Base-by-base conservation (phyloP, 2,888 invertebrate species). In the Hoplodrina ambigua region DNA sequence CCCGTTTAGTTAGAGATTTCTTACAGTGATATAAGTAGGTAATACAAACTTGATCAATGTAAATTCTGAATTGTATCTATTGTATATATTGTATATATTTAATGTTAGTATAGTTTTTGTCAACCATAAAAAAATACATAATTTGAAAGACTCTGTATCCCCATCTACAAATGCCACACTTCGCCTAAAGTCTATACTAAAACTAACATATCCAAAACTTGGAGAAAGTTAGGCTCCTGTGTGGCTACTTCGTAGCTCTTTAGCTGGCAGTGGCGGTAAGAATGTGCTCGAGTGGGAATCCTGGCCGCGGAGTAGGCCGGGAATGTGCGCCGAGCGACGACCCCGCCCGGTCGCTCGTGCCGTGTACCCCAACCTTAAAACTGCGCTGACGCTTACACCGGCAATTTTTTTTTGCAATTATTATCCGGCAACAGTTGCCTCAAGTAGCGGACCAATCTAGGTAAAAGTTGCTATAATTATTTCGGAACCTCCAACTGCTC, bases 271-370 rank as follows among this genome's bases (percentile, higher is more conserved):
- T 86, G 86, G 85, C 85, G 84, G 87, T 85, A 89, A 89, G 91
- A 93, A 93, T 93, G 93, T 89, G 90, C 90, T 91, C 90, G 86
- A 90, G 90, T 89, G 88, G 90, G 92, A 90, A 91, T 92, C 91
- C 88, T 89, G 89, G 82, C 82, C 85, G 83, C 86, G 84, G 84
- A 88, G 88, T 87, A 88, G 87, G 85, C 85, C 86, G 85, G 83
- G 88, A 87, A 88, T 88, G 89, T 81, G 85, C 85, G 78, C 85
- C 87, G 93, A 89, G 86, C 92, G 91, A 90, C 92, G 92, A 92
- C 93, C 93, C 87, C 91, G 87, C 86, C 85, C 87, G 88, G 85
- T 86, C 87, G 83, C 85, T 79, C 76, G 83, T 81, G 81, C 79
- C 82, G 77, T 80, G 80, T 79, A 79, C 83, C 79, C 73, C 73